Percentiles rank a stretch among this genome's conserved stretches.
Conservation (phyloP, 2,113 vertebrate species). For the Coryphaenoides rupestris region DNA sequence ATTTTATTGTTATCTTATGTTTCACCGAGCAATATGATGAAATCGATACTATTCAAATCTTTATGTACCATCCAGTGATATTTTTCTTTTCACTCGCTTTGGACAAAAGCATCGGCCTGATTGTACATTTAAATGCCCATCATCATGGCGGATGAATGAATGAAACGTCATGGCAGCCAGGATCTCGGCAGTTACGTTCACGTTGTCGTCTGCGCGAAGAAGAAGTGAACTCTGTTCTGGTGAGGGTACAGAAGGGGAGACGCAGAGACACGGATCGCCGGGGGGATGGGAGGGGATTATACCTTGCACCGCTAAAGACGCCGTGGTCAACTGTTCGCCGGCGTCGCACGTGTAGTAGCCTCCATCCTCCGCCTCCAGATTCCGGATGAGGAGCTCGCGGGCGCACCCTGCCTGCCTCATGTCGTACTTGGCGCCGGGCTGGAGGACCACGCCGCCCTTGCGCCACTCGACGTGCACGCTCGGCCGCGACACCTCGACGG, state of each 20-base stretch:
- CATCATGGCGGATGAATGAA: too few relatives aligned
- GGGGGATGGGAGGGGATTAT: too few relatives aligned
- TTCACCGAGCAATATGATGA: too few relatives aligned
- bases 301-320: conserved; percentile 86
- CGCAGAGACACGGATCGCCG: conserved; percentile 14
- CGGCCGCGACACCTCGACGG: conserved; percentile 79
- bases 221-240: background rate
- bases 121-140: too few relatives aligned
- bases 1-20: too few relatives aligned
- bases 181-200: background rate
- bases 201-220: background rate
- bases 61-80: too few relatives aligned
- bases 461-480: conserved; percentile 78
- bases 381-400: conserved; percentile 74
- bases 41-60: too few relatives aligned
- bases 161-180: too few relatives aligned
- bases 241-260: background rate
- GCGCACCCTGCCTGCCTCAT: conserved; percentile 73
- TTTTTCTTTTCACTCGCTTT: too few relatives aligned
- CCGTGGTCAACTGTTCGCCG: conserved; percentile 81
- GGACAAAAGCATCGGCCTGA: too few relatives aligned
- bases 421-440: conserved; percentile 77
- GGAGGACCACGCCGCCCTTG: conserved; percentile 79
- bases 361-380: conserved; percentile 78
- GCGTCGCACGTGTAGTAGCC: conserved; percentile 87